Conservation (phyloP, 2,797 vertebrate species). For the Sebastes iracundus region DNA sequence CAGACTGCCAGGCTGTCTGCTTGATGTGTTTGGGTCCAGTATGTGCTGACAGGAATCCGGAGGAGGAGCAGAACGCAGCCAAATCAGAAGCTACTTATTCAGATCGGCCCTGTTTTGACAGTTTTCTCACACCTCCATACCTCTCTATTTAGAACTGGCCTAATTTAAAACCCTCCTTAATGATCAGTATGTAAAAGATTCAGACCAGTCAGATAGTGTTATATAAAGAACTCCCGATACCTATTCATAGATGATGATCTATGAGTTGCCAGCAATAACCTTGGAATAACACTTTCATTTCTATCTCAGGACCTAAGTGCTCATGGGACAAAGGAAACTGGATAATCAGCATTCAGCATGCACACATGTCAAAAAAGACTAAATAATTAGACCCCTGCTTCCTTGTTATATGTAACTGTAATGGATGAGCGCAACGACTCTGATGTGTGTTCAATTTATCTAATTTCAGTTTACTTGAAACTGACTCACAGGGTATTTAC, state of each 20-base stretch:
- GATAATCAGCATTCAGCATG: constrained; percentile 26
- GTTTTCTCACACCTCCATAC: constrained; percentile 10
- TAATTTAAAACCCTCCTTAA: constrained; percentile 12
- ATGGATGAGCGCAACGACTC: constrained; percentile 23
- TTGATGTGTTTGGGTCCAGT: constrained; percentile 67
- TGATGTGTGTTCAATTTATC: constrained; percentile 32
- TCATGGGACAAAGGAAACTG: neutral
- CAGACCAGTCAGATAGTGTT: neutral
- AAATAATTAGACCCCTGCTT: constrained; percentile 33
- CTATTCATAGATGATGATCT: neutral
- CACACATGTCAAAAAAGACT: constrained; percentile 25
- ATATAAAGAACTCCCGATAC: neutral
- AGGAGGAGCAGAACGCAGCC: constrained; percentile 45
- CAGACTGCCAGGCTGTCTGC: constrained; percentile 66
- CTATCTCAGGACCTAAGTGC: constrained; percentile 18
- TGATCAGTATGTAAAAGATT: constrained; percentile 28
- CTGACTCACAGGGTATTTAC: constrained; percentile 23
- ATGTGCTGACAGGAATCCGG: constrained; percentile 66
- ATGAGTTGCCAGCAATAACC: neutral
- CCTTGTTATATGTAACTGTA: constrained; percentile 9
- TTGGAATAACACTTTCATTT: constrained; percentile 1
- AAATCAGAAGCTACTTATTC: constrained; percentile 53
- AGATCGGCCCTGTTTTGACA: constrained; percentile 52
- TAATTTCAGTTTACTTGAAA: constrained; percentile 23
- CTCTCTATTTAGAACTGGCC: constrained; percentile 20